These are phyloP conservation scores for Gymnothorax javanicus DNA, from an alignment of 2,797 vertebrate species.

Conservation along the genomic window DNA sequence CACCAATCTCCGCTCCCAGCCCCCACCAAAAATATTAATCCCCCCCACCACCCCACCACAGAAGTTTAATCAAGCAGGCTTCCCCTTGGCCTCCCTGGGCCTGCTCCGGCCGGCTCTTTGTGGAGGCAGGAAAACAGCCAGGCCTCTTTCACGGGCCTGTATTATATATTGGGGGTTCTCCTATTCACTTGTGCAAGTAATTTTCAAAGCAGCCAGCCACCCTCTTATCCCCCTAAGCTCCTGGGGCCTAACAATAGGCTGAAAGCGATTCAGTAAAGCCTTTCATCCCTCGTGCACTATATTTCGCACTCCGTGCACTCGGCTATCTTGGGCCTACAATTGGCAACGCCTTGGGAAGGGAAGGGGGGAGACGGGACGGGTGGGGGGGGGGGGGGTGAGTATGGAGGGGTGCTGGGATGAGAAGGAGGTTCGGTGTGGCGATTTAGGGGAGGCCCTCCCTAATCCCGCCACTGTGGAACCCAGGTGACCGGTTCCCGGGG, in stretches of 20 bases:
- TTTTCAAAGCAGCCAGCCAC: slow-evolving; percentile 96
- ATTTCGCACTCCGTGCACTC: slow-evolving; percentile 85
- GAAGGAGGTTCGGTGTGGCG: slow-evolving; percentile 30
- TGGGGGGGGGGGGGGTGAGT: slow-evolving; percentile 47
- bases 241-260: slow-evolving; percentile 94
- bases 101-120: slow-evolving; percentile 72
- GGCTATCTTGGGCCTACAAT: slow-evolving; percentile 72
- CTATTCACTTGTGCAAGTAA: slow-evolving; percentile 93
- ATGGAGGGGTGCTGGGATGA: slow-evolving; percentile 17
- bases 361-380: slow-evolving; percentile 25
- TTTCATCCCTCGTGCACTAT: slow-evolving; percentile 93
- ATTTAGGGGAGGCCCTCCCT: slow-evolving; percentile 44
- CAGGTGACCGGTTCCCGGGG: slow-evolving; percentile 72
- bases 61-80: slow-evolving; percentile 73
- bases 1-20: slow-evolving; percentile 7
- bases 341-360: slow-evolving; percentile 71
- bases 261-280: slow-evolving; percentile 96
- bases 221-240: slow-evolving; percentile 94
- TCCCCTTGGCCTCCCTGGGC: slow-evolving; percentile 49
- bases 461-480: slow-evolving; percentile 77
- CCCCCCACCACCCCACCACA: slow-evolving; percentile 48
- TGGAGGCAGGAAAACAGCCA: slow-evolving; percentile 76
- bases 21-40: slow-evolving; percentile 67
- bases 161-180: slow-evolving; percentile 81
- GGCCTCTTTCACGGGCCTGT: slow-evolving; percentile 81